Evolutionary conservation across 2,888 invertebrate species (phyloP).

Genomic region (Drosophila picticornis): DNA sequence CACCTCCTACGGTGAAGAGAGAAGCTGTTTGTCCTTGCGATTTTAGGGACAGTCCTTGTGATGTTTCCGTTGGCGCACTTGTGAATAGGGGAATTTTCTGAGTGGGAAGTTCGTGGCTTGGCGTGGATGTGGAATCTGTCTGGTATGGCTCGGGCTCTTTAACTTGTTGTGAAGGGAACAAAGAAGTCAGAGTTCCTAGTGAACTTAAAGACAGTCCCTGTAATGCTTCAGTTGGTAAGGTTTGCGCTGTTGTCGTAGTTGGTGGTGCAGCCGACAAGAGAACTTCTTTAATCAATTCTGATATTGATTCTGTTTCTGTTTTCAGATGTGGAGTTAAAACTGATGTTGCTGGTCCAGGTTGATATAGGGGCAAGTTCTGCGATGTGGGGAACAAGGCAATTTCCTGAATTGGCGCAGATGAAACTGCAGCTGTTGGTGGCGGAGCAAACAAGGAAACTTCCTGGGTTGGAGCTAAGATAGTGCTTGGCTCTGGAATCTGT

Average conservation of each 20-base stretch:
- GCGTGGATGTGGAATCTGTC: background rate
- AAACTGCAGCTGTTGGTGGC: conserved; percentile 7
- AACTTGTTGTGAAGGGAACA: conserved; percentile 28
- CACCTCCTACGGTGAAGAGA: conserved; percentile 14
- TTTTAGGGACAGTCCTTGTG: background rate
- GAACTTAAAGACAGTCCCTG: conserved; percentile 16
- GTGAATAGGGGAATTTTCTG: conserved; percentile 7
- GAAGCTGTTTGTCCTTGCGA: conserved; percentile 1
- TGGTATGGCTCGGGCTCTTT: conserved; percentile 1
- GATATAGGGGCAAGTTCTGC: conserved; percentile 6
- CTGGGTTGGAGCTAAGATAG: background rate
- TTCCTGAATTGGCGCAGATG: conserved; percentile 3
- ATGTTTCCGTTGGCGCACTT: background rate
- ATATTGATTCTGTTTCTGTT: background rate
- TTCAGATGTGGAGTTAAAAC: background rate
- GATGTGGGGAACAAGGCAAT: conserved; percentile 5
- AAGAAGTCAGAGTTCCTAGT: conserved; percentile 7
- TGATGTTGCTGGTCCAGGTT: background rate
- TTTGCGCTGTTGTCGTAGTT: background rate
- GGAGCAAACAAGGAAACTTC: conserved; percentile 12
- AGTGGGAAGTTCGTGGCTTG: background rate
- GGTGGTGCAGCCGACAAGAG: conserved; percentile 39
- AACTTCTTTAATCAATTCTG: conserved; percentile 10
- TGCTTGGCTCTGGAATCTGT: conserved; percentile 7
- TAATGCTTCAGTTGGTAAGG: background rate